These are phyloP conservation scores for Latrodectus hesperus DNA, from an alignment of 2,888 invertebrate species.

Conservation along the genomic window DNA sequence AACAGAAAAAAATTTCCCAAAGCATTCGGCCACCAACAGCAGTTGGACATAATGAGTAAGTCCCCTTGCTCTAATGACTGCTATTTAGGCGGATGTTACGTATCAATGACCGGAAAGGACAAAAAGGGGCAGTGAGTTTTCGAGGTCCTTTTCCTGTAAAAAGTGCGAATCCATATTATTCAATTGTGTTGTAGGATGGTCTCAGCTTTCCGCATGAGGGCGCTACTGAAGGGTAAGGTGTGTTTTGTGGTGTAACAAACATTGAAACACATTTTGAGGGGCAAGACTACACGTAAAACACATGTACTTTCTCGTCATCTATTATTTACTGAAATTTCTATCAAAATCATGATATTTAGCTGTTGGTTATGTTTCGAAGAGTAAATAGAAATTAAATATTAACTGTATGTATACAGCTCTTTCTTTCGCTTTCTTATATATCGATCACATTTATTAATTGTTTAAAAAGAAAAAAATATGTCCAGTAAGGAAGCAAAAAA, in stretches of 20 bases:
- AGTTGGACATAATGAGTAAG: constrained; percentile 1
- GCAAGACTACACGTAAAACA: background rate
- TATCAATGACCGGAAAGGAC: constrained; percentile 42
- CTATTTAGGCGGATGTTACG: constrained; percentile 41
- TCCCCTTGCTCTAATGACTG: constrained; percentile 20
- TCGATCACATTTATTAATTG: no score
- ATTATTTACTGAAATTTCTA: no score
- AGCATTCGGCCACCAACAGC: background rate
- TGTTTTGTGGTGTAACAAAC: constrained; percentile 21
- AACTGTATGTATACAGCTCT: no score
- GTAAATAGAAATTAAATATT: no score
- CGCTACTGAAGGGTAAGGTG: constrained; percentile 12
- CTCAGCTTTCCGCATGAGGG: constrained; percentile 35
- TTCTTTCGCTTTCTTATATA: no score
- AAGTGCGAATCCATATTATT: constrained; percentile 15
- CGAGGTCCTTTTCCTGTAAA: constrained; percentile 21
- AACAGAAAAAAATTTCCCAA: background rate
- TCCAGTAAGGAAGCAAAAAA: no score
- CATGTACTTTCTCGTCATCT: constrained; percentile 8
- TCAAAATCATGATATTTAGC: no score
- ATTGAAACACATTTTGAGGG: no score
- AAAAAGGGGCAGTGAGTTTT: constrained; percentile 31
- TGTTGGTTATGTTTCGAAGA: no score
- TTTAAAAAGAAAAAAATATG: no score
- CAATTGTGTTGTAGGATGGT: constrained; percentile 42